Base-by-base conservation (phyloP, 2,888 invertebrate genomes). In the Aricia artaxerxes region DNA sequence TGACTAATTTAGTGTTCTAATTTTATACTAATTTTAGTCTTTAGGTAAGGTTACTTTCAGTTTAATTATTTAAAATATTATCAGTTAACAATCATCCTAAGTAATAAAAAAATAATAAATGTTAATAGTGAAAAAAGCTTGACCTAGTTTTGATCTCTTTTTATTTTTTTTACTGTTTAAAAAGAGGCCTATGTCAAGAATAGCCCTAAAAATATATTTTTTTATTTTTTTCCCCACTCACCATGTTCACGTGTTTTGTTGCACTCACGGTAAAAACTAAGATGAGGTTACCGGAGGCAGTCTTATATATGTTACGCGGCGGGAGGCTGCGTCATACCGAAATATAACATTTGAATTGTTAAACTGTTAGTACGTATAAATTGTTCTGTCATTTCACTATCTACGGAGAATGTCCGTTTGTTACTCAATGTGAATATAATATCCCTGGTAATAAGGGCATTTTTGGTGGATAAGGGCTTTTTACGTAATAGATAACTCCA, bases 231-330 rank as follows among this genome's bases (percentile, higher is more conserved):
- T 49, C 11, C 3, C 49, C 49, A 76, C 76, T 76, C 53, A 76
- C 76, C 76, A 76, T 76, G 76, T 53, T 76, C 7, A 49, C 49
- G 49, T 76, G 76, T 73, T 53, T 38, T 76, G 16, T 53, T 13
- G 49, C 11, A 49, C 76, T 35, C 76, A 49, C 49, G 57, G 53
- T 57, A 16, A 38, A 16, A 35, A 76, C 76, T 76, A 76, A 31
- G 76, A 57, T 53, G 76, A 76, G 53, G 1, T 76, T 49, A 49
- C 13, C 76, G 57, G 57, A 57, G 49, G 53, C 76, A 13, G 16
- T 76, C 76, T 76, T 76, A 76, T 76, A 76, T 24, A 76, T 76
- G 76, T 6, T 31, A 35, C 53, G 35, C 35, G 76, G 76, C 53
- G 53, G 35, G 76, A 53, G 57, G 49, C 49, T 11, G 53, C 76